Conservation (phyloP, 2,888 invertebrate genomes). For the Willowsia nigromaculata region DNA sequence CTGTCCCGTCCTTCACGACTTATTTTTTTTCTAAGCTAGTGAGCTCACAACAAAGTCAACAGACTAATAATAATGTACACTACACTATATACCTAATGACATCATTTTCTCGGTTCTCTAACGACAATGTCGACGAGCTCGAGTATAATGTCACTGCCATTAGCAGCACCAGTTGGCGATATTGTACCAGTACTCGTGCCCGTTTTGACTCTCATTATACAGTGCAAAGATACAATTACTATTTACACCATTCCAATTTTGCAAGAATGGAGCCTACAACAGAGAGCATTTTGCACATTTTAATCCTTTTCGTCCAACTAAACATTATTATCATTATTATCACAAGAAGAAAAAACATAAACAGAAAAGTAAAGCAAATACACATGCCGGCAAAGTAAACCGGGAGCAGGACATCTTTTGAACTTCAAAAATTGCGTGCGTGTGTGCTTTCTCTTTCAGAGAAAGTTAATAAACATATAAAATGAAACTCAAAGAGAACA, state of each 20-base stretch:
- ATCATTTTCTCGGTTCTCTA: conserved; percentile 51
- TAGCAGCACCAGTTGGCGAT: conserved; percentile 32
- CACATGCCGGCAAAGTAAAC: not conserved
- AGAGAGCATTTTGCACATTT: conserved; percentile 28
- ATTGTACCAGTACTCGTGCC: conserved; percentile 9
- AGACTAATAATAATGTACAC: conserved; percentile 42
- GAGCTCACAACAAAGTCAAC: not conserved
- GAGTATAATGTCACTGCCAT: conserved; percentile 31
- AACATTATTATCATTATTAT: conserved; percentile 9
- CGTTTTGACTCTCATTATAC: not conserved
- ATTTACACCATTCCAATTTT: conserved; percentile 2
- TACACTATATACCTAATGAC: conserved; percentile 38
- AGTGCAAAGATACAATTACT: not conserved
- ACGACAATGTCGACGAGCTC: not conserved
- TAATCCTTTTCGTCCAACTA: conserved; percentile 25
- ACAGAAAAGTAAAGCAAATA: not conserved
- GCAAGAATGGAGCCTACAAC: not conserved
- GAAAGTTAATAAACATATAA: not conserved
- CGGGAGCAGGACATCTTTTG: not conserved
- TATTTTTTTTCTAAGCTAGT: conserved; percentile 15
- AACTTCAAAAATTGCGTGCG: not conserved
- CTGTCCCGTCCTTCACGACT: conserved; percentile 16
- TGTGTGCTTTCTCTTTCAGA: not conserved
- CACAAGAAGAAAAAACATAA: not conserved
- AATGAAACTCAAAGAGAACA: not conserved